phyloP scores from a whole-genome alignment of 2,113 vertebrate species.

The Colius striatus region DNA sequence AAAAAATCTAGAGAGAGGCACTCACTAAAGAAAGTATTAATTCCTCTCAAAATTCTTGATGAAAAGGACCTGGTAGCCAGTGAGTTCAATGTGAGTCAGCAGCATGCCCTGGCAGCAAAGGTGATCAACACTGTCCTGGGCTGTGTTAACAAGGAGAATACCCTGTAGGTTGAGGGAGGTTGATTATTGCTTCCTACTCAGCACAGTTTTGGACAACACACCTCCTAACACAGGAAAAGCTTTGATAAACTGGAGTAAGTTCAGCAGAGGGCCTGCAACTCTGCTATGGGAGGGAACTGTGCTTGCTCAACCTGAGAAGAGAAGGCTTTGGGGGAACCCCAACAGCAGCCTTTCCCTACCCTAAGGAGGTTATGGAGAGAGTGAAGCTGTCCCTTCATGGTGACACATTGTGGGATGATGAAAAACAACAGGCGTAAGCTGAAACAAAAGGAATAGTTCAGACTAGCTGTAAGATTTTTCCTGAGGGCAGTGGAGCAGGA shows the following conservation, averaged over 20 bases:
- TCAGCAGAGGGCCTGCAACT: background rate
- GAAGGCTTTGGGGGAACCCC: background rate
- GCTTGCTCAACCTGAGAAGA: background rate
- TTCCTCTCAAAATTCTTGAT: background rate
- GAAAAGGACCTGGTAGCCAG: background rate
- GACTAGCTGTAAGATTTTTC: background rate
- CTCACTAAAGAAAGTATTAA: background rate
- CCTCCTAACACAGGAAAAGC: background rate
- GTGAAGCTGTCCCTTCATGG: background rate
- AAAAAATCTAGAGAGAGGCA: background rate
- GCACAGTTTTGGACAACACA: background rate
- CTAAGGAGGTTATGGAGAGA: background rate
- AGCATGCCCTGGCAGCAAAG: background rate
- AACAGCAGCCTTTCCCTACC: background rate
- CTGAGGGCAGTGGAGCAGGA: background rate
- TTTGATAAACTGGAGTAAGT: background rate
- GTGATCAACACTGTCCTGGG: fast-evolving
- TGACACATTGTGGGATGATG: background rate
- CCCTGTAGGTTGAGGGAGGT: background rate
- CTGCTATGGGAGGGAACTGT: background rate
- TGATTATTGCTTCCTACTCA: background rate
- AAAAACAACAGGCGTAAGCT: background rate
- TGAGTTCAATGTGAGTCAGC: background rate
- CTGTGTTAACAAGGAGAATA: background rate
- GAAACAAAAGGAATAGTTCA: background rate